phyloP scores from a whole-genome alignment of 2,888 invertebrate species.

The Drosophila emarginata region DNA sequence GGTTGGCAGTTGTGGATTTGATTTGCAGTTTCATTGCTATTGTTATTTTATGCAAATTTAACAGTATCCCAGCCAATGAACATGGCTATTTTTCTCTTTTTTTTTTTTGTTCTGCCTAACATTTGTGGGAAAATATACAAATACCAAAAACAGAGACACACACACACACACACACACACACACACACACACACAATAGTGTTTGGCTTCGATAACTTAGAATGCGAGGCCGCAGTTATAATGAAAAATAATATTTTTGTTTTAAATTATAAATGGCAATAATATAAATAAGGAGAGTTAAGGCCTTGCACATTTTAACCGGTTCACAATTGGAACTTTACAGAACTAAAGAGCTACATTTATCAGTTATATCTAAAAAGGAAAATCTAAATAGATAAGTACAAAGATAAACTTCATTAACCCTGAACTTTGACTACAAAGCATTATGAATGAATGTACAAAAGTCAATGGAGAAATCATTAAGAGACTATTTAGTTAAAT shows the following conservation, averaged over 20 bases:
- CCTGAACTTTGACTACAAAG: no score
- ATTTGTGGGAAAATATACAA: conserved; percentile 7
- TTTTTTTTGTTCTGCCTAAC: conserved; percentile 14
- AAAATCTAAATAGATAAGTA: background rate
- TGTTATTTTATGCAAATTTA: conserved; percentile 62
- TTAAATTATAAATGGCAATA: conserved; percentile 6
- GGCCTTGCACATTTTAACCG: background rate
- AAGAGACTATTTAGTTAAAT: no score
- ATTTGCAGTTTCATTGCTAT: conserved; percentile 52
- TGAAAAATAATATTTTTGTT: conserved; percentile 2
- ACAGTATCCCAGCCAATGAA: conserved; percentile 23
- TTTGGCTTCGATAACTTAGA: background rate
- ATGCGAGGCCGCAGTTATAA: conserved; percentile 1
- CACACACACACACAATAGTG: background rate
- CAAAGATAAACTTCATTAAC: no score
- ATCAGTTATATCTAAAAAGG: no score
- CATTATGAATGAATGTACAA: no score
- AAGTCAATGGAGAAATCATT: no score
- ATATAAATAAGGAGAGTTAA: background rate
- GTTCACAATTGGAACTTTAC: background rate
- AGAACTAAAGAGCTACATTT: background rate
- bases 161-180: background rate
- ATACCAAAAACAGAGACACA: background rate
- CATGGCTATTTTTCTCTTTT: conserved; percentile 20
- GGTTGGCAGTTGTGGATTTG: conserved; percentile 28